Conservation (phyloP, 2,797 vertebrate species). For the Anguilla marmorata region DNA sequence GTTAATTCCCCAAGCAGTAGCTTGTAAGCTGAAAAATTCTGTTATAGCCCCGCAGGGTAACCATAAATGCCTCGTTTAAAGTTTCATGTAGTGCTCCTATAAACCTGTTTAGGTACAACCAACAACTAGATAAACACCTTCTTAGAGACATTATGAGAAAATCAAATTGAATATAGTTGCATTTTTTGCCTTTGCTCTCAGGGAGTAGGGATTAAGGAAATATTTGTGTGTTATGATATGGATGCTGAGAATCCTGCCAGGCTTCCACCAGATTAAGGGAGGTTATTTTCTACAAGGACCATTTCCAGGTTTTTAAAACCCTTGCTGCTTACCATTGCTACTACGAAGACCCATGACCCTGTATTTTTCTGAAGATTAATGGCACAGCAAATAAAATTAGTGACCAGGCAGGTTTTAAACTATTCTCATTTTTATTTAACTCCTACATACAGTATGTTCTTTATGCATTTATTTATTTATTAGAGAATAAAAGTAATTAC, state of each 20-base stretch:
- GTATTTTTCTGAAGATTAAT: slow-evolving; percentile 59
- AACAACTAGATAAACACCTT: slow-evolving; percentile 45
- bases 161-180: slow-evolving; percentile 54
- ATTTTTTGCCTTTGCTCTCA: slow-evolving; percentile 46
- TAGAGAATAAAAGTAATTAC: slow-evolving; percentile 23
- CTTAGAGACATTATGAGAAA: slow-evolving; percentile 43
- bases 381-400: slow-evolving; percentile 64
- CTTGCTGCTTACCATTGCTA: slow-evolving; percentile 60
- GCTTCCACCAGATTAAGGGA: slow-evolving; percentile 53
- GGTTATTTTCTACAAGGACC: slow-evolving; percentile 54
- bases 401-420: slow-evolving; percentile 46
- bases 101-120: slow-evolving; percentile 48
- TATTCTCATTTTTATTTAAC: slow-evolving; percentile 59
- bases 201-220: slow-evolving; percentile 49
- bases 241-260: slow-evolving; percentile 44
- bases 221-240: slow-evolving; percentile 42
- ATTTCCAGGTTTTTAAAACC: slow-evolving; percentile 57
- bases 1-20: slow-evolving; percentile 31
- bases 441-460: slow-evolving; percentile 51
- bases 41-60: slow-evolving; percentile 34
- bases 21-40: slow-evolving; percentile 39
- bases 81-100: slow-evolving; percentile 43
- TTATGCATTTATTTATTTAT: slow-evolving; percentile 38
- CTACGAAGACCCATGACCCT: slow-evolving; percentile 55
- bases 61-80: slow-evolving; percentile 43